These are phyloP conservation scores for Alexandromys fortis DNA, from an alignment of 2,113 vertebrate genomes.

Conservation along the genomic window DNA sequence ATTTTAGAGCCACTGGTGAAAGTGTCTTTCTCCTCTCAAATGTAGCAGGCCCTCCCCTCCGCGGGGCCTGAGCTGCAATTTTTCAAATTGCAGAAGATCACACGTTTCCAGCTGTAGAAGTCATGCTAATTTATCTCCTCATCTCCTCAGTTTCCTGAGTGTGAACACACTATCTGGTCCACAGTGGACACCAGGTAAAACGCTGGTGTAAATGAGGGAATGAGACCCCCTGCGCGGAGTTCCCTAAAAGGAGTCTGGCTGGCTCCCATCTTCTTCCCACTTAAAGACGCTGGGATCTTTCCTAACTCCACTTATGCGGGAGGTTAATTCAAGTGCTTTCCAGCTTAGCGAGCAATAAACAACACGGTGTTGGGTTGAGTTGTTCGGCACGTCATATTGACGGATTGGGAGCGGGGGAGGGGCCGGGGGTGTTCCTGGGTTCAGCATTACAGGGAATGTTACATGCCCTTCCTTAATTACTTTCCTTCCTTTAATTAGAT, in stretches of 20 bases:
- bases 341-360: slow-evolving; percentile 78
- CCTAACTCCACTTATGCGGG: slow-evolving; percentile 68
- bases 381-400: slow-evolving; percentile 58
- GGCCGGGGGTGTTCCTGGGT: neutral
- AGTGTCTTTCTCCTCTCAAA: neutral
- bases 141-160: neutral
- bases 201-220: neutral
- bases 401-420: slow-evolving; percentile 62
- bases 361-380: neutral
- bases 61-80: neutral
- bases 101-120: neutral
- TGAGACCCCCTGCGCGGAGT: neutral
- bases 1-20: neutral
- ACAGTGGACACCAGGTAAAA: neutral
- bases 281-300: slow-evolving; percentile 51
- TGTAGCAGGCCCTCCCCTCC: neutral
- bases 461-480: slow-evolving; percentile 76
- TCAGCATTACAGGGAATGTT: slow-evolving; percentile 54
- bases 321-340: slow-evolving; percentile 80
- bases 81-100: neutral
- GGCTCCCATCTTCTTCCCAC: neutral
- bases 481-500: slow-evolving; percentile 78
- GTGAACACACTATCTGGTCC: neutral
- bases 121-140: neutral
- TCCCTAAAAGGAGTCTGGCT: slow-evolving; percentile 63